A percentile compares a stretch with the other conserved stretches of the same genome.
Evolutionary conservation across 2,113 vertebrate species (phyloP).

Genomic region (Neodon shergylaensis): DNA sequence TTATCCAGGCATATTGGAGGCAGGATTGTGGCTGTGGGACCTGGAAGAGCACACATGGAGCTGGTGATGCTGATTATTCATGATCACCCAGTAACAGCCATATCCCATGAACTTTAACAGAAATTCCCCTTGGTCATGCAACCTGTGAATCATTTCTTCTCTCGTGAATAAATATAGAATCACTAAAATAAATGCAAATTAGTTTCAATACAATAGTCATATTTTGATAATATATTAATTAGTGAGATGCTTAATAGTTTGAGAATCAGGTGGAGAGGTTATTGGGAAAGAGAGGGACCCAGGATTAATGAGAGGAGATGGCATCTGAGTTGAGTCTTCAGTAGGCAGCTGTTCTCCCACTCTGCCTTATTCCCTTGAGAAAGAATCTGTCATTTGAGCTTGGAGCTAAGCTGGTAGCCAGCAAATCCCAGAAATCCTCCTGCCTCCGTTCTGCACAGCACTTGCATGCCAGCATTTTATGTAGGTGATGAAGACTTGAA

Average conservation of each 20-base stretch:
- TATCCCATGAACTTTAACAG: not conserved
- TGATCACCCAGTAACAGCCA: not conserved
- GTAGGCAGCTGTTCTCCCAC: not conserved
- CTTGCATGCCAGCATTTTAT: not conserved
- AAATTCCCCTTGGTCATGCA: not conserved
- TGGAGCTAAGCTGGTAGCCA: not conserved
- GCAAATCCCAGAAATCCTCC: no score
- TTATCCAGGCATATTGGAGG: not conserved
- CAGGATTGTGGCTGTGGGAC: not conserved
- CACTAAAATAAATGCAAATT: not conserved
- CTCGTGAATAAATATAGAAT: conserved; percentile 33
- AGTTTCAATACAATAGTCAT: not conserved
- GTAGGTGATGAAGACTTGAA: not conserved
- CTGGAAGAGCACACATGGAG: not conserved
- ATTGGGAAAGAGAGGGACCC: not conserved
- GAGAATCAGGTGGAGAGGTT: not conserved
- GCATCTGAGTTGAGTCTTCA: not conserved
- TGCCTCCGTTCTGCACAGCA: not conserved
- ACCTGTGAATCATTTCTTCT: not conserved
- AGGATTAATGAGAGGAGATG: not conserved
- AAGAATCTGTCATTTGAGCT: not conserved
- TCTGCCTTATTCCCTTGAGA: no score
- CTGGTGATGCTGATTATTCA: not conserved
- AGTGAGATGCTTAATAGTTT: not conserved
- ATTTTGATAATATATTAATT: not conserved